phyloP scores from a whole-genome alignment of 2,888 invertebrate genomes.

The Nycteola revayana region DNA sequence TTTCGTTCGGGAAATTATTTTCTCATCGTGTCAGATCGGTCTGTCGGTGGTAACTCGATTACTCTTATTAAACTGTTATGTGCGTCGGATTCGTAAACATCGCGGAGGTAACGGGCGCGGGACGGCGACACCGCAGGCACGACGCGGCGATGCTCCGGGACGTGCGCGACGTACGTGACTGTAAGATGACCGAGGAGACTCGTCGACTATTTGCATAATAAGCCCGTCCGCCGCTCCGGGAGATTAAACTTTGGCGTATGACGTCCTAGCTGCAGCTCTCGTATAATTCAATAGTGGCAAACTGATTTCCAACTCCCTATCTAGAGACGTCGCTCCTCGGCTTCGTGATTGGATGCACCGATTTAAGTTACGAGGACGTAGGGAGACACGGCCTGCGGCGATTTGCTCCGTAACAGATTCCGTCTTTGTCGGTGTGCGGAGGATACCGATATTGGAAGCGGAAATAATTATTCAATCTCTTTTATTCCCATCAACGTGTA shows the following conservation, averaged over 20 bases:
- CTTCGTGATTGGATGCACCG: slow-evolving; percentile 63
- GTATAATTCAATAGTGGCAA: slow-evolving; percentile 79
- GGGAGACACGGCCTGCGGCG: slow-evolving; percentile 46
- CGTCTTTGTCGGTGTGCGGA: slow-evolving; percentile 46
- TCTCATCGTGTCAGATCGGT: slow-evolving; percentile 12
- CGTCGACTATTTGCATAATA: slow-evolving; percentile 75
- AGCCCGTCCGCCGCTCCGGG: slow-evolving; percentile 70
- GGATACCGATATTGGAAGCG: slow-evolving; percentile 52
- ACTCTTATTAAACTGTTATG: slow-evolving; percentile 17
- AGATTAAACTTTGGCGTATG: slow-evolving; percentile 79
- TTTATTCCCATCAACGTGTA: slow-evolving; percentile 33
- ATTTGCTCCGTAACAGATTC: slow-evolving; percentile 48
- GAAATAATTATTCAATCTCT: slow-evolving; percentile 59
- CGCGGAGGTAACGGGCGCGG: slow-evolving; percentile 16
- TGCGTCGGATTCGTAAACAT: slow-evolving; percentile 22
- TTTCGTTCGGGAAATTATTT: slow-evolving; percentile 39
- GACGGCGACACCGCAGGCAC: slow-evolving; percentile 8
- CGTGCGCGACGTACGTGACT: slow-evolving; percentile 59
- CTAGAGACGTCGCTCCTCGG: slow-evolving; percentile 39
- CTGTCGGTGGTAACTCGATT: slow-evolving; percentile 20
- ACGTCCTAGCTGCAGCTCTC: slow-evolving; percentile 70
- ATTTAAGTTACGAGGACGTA: slow-evolving; percentile 47
- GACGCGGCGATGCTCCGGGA: slow-evolving; percentile 16
- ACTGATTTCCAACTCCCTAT: slow-evolving; percentile 70
- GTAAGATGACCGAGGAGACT: slow-evolving; percentile 64